Conservation (phyloP, 2,113 vertebrate species). For the Mirounga angustirostris region DNA sequence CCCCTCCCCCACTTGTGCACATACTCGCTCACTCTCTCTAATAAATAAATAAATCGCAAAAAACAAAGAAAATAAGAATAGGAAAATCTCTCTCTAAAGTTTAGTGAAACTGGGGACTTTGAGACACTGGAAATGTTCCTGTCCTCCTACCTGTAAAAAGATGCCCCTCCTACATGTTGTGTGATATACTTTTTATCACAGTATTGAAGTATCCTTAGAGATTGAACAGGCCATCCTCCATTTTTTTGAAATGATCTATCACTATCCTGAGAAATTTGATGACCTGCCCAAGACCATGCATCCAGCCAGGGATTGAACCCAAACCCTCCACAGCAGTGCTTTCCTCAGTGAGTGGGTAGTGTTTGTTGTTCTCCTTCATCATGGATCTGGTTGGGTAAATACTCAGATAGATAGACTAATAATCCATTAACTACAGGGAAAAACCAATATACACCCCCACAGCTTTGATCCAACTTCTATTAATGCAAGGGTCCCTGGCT, state of each 20-base stretch:
- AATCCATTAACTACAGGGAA: slow-evolving; percentile 42
- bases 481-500: background rate
- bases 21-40: no score
- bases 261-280: background rate
- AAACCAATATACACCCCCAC: background rate
- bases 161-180: background rate
- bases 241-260: background rate
- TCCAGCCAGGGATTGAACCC: background rate
- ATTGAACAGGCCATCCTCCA: background rate
- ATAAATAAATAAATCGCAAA: no score
- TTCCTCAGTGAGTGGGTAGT: background rate
- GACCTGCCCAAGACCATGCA: background rate
- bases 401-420: background rate
- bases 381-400: background rate
- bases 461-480: background rate
- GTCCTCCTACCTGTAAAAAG: background rate
- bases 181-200: background rate
- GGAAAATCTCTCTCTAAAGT: background rate
- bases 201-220: background rate
- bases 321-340: background rate
- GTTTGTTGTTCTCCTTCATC: slow-evolving; percentile 48
- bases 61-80: background rate
- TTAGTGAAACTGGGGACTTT: background rate
- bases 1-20: no score
- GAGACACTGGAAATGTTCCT: background rate